Conservation (phyloP, 2,888 invertebrate genomes). For the Macroteleia sp. region DNA sequence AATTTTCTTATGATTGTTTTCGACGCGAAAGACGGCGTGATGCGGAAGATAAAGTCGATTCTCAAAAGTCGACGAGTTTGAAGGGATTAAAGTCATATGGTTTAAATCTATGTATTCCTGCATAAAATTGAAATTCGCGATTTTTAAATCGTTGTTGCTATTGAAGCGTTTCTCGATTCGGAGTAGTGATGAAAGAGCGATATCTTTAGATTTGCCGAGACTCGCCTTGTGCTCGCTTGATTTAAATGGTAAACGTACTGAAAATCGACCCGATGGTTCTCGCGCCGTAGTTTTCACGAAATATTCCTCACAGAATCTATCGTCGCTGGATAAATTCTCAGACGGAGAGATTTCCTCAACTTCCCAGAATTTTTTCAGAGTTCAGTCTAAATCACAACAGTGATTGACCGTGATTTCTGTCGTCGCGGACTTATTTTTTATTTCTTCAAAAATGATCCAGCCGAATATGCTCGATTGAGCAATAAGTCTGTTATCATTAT, state of each 20-base stretch:
- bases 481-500: background rate
- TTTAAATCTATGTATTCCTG: too few species aligned
- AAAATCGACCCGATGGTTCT: background rate
- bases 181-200: background rate
- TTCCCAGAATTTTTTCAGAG: background rate
- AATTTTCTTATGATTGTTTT: background rate
- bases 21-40: background rate
- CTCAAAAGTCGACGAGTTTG: too few species aligned
- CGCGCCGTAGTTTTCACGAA: background rate
- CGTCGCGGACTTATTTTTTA: background rate
- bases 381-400: too few species aligned
- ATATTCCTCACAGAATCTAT: too few species aligned
- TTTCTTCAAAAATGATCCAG: background rate
- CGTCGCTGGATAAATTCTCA: too few species aligned
- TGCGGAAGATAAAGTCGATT: background rate
- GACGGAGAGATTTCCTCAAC: background rate
- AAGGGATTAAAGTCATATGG: background rate
- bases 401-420: background rate
- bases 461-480: background rate
- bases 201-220: background rate
- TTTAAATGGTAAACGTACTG: background rate
- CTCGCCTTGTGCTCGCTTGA: background rate
- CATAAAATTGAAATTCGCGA: too few species aligned
- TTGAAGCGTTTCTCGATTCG: too few species aligned
- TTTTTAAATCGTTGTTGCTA: too few species aligned